Base-by-base conservation (phyloP, 2,797 vertebrate species). In the Intellagama lesueurii region DNA sequence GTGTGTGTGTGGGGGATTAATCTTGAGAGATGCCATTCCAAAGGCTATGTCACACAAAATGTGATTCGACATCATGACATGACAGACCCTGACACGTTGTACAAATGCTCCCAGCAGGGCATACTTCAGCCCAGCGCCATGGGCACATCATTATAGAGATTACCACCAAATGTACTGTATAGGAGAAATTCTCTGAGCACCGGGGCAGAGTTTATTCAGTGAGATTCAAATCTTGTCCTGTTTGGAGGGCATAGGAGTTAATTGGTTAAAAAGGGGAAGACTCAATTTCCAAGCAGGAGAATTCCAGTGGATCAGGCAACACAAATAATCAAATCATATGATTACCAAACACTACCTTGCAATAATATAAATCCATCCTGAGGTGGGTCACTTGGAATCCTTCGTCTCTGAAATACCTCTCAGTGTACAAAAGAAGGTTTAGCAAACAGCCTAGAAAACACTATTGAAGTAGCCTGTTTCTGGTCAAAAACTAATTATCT, bases 91-190 rank as follows among this genome's bases (percentile, higher is more conserved):
- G 95, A 95, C 94, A 95, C 88, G 93, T 93, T 93, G 90, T 92
- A 80, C 90, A 93, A 95, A 83, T 90, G 94, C 94, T 96, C 83
- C 93, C 90, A 95, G 94, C 94, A 91, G 94, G 91, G 91, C 94
- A 79, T 11, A 85, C 90, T 93, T 83, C 75, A 92, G 92, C 92
- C 93, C 92, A 91, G 52, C 66, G 88, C 86, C 77, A 56, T 77
- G 93, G 94, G 94, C 91, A 89, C 86, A 87, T 95, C 94, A 90
- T 95, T 95, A 94, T 8, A 95, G 92, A 95, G 95, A 96, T 96
- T 94, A 94, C 88, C 88, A 93, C 86, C 70, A 81, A 92, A 85
- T 77, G 56, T 94, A 92, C 87, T 93, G 81, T 92, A 89, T 87
- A 47, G 86, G 92, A 80, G 47, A 89, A 84, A 88, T 95, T 93